Evolutionary conservation across 2,113 vertebrate species (phyloP), one percentile per base, ranked within the genome.

Genomic region (Scartelaos histophorus): DNA sequence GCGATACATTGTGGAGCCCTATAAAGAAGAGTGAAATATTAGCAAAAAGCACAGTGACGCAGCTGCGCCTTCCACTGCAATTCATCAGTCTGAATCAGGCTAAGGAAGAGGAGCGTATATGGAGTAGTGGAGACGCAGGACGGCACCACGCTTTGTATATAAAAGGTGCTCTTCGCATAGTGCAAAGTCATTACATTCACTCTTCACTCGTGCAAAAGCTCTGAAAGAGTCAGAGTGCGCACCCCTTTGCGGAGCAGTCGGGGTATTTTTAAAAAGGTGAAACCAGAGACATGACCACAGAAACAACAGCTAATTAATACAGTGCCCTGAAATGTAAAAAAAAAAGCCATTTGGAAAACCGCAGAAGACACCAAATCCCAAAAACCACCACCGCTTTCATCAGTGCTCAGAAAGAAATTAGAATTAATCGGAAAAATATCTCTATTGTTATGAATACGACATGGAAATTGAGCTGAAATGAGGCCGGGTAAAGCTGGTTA

Each of bases 181-280:
- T 85, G 80, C 75, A 75, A 25, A 74, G 76, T 88, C 80, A 86
- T 86, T 85, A 85, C 67, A 65, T 70, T 71, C 75, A 57, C 73
- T 73, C 69, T 80, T 64, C 43, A 69, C 78, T 71, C 29, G 34
- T 56, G 51, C 62, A 70, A 74, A 85, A 82, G 58, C 66, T 7
- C 34, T 71, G 45, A 45, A 83, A 83, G n/a, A n/a, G 81, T 77
- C 81, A 78, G 81, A 22, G 71, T 61, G 62, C 61, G n/a, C 43
- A 3, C 0, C 15, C 21, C 13, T 29, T 57, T 38, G 24, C 21
- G 57, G 13, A 7, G 43, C 25, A 61, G 17, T 64, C 43, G 11
- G 61, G 61, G 29, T 62, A 62, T 35, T 62, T 58, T 62, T 62
- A 77, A 65, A n/a, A 1, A 53, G 22, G 13, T 46, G 69, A 74